Evolutionary conservation across 2,888 invertebrate species (phyloP).

Genomic region (Scotopteryx bipunctaria): DNA sequence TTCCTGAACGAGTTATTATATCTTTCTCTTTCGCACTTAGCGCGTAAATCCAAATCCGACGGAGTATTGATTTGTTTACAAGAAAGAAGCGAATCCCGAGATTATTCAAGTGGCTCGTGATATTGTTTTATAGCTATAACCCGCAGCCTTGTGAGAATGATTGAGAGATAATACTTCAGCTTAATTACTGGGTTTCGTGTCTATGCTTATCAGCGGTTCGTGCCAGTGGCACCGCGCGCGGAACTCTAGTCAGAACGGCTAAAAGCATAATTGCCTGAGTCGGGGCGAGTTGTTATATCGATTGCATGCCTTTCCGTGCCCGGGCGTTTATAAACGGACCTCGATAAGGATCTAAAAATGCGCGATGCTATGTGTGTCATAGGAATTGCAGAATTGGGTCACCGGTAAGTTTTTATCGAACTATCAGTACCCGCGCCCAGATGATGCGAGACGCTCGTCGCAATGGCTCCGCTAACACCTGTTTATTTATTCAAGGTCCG

Average conservation of each 20-base stretch:
- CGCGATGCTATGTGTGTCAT: slow-evolving; percentile 58
- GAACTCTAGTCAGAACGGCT: slow-evolving; percentile 64
- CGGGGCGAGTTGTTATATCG: slow-evolving; percentile 74
- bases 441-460: slow-evolving; percentile 12
- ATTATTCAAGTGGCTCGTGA: slow-evolving; percentile 54
- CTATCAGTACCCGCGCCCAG: slow-evolving; percentile 21
- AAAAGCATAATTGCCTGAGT: slow-evolving; percentile 68
- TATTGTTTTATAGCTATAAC: slow-evolving; percentile 54
- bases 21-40: slow-evolving; percentile 44
- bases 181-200: slow-evolving; percentile 77
- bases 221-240: slow-evolving; percentile 63
- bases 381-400: slow-evolving; percentile 59
- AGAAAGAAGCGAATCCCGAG: slow-evolving; percentile 60
- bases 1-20: neutral
- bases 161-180: slow-evolving; percentile 70
- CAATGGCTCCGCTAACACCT: slow-evolving; percentile 42
- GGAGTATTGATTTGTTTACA: slow-evolving; percentile 81
- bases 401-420: slow-evolving; percentile 57
- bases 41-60: slow-evolving; percentile 57
- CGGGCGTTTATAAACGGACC: slow-evolving; percentile 51
- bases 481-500: slow-evolving; percentile 55
- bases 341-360: slow-evolving; percentile 67
- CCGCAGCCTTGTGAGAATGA: slow-evolving; percentile 73
- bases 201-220: slow-evolving; percentile 70
- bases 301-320: slow-evolving; percentile 65